Conservation (phyloP, 2,888 invertebrate species). For the Marronus borbonicus region DNA sequence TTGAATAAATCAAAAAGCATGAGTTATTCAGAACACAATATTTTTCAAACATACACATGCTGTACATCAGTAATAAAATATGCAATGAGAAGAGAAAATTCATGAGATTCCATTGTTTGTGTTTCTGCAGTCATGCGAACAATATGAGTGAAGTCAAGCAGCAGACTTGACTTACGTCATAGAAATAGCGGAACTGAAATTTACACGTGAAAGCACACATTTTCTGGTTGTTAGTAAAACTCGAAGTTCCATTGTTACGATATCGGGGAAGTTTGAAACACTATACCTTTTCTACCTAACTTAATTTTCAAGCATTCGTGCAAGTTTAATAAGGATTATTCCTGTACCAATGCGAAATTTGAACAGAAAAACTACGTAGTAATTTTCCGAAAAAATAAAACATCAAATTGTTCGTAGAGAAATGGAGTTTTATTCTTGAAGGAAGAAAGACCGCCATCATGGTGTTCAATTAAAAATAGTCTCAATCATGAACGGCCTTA, state of each 20-base stretch:
- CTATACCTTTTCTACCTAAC: not conserved
- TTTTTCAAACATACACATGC: too few relatives aligned
- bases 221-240: slow-evolving; percentile 30
- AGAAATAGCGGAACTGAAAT: slow-evolving; percentile 28
- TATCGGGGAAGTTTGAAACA: slow-evolving; percentile 20
- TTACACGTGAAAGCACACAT: slow-evolving; percentile 32
- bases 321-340: not conserved
- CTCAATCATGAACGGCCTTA: too few relatives aligned
- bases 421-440: too few relatives aligned
- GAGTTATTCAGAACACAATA: too few relatives aligned
- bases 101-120: slow-evolving; percentile 17
- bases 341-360: not conserved
- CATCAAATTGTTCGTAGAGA: too few relatives aligned
- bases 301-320: slow-evolving; percentile 11
- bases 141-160: slow-evolving; percentile 14
- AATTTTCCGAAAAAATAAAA: too few relatives aligned
- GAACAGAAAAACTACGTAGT: not conserved
- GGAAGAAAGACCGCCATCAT: too few relatives aligned
- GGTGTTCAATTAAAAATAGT: too few relatives aligned
- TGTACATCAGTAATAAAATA: not conserved
- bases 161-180: slow-evolving; percentile 21
- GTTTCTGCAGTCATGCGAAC: slow-evolving; percentile 7
- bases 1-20: too few relatives aligned
- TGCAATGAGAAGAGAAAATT: slow-evolving; percentile 1
- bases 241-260: slow-evolving; percentile 6